Evolutionary conservation across 2,113 vertebrate species (phyloP).

Genomic region (Thunnus thynnus): DNA sequence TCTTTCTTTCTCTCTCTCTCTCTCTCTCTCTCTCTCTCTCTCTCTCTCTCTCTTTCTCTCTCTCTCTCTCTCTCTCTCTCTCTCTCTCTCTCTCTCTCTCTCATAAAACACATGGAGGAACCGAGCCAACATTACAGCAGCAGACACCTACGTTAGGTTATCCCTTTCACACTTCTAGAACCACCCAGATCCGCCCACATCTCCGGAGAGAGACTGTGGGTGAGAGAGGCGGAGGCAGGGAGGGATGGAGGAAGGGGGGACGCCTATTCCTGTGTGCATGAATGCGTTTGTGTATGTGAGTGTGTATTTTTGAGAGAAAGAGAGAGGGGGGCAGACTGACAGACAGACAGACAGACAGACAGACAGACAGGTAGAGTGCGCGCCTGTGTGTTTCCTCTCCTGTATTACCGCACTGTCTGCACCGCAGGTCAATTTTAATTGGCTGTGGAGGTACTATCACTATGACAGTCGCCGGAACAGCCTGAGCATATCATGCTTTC

Average conservation of each 20-base stretch:
- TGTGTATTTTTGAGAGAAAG: slow-evolving; percentile 12
- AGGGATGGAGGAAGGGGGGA: background rate
- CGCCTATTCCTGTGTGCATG: slow-evolving; percentile 54
- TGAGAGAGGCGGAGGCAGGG: background rate
- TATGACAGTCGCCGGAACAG: slow-evolving; percentile 39
- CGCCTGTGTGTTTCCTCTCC: slow-evolving; percentile 29
- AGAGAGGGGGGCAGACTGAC: background rate
- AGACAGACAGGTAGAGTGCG: background rate
- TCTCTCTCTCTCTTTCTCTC: slow-evolving; percentile 11
- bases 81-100: slow-evolving; percentile 1
- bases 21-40: slow-evolving; percentile 17
- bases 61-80: slow-evolving; percentile 9
- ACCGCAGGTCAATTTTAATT: slow-evolving; percentile 55
- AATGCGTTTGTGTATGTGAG: slow-evolving; percentile 28
- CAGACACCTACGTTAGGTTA: slow-evolving; percentile 73
- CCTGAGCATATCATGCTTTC: slow-evolving; percentile 8
- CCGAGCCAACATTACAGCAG: slow-evolving; percentile 51
- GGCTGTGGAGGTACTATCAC: slow-evolving; percentile 5
- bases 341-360: background rate
- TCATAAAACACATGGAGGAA: slow-evolving; percentile 16
- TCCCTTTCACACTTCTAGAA: slow-evolving; percentile 72
- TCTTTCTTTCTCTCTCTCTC: background rate
- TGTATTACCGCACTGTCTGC: slow-evolving; percentile 40
- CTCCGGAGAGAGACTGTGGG: slow-evolving; percentile 2
- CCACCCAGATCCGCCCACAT: slow-evolving; percentile 74